phyloP scores from a whole-genome alignment of 1,140 invertebrate species.

The Diabrotica undecimpunctata region DNA sequence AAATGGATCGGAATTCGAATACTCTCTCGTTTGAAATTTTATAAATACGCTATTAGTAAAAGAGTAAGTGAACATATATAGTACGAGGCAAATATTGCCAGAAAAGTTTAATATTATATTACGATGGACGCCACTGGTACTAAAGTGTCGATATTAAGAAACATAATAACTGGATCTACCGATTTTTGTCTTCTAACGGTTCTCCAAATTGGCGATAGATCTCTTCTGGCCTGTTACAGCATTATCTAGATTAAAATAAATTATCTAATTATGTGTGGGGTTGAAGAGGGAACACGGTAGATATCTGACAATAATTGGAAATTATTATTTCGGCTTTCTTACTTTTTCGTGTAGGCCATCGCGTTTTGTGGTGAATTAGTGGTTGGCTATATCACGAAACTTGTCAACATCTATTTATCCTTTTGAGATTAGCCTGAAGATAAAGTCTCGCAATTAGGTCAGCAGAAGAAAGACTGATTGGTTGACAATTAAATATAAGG shows the following conservation, averaged over 20 bases:
- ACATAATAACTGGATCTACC: slow-evolving; percentile 7
- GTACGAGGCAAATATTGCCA: no score
- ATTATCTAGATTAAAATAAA: slow-evolving; percentile 16
- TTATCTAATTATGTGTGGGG: slow-evolving; percentile 5
- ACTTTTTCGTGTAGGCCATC: background rate
- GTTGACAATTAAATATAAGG: no score
- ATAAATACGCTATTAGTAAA: no score
- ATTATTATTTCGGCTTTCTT: background rate
- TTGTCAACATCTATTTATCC: background rate
- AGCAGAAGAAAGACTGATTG: no score
- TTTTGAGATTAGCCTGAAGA: background rate
- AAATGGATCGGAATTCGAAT: background rate
- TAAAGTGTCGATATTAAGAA: slow-evolving; percentile 11
- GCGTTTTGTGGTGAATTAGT: background rate
- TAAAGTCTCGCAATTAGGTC: background rate
- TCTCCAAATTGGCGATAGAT: slow-evolving; percentile 8
- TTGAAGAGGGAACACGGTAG: background rate
- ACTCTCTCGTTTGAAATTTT: no score
- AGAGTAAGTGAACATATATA: no score
- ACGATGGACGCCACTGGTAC: background rate
- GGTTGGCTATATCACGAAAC: background rate
- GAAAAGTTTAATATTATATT: no score
- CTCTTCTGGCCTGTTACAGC: background rate
- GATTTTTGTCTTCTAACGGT: slow-evolving; percentile 7
- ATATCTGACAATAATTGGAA: slow-evolving; percentile 5